Evolutionary conservation across 2,888 invertebrate species (phyloP), one percentile per base, ranked within the genome.

Genomic region (Chorisops tibialis): DNA sequence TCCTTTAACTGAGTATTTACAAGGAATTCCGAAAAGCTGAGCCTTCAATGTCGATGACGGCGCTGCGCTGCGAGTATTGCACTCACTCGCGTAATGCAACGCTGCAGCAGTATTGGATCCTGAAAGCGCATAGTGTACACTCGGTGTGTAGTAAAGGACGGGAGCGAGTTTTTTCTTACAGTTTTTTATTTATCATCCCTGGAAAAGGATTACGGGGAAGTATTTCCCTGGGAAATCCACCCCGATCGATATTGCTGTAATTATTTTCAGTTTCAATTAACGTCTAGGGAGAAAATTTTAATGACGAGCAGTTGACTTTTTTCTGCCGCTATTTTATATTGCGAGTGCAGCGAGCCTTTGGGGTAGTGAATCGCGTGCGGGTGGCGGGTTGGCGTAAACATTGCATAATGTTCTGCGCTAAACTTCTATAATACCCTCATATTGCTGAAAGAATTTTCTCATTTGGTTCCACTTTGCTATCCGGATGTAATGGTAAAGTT

Each of bases 211-310:
- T 12, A 22, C n/a, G n/a, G 12, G 56, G 30, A 16, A 39, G 51
- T 39, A 60, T 35, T 63, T 52, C 54, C 54, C 38, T 22, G 54
- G 60, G 54, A 52, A 59, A 30, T 63, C 45, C 59, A 49, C 38
- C 37, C 45, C 60, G 63, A 63, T 63, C 63, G 63, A 63, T 63
- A 61, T 16, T 56, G 51, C 63, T 61, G 59, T 63, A 63, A 63
- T 59, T 56, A 63, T 63, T 63, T 63, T 63, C 61, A 61, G 63
- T 60, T 63, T 63, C 63, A 63, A 63, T 63, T 63, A 63, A 63
- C 60, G 63, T 63, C 63, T 63, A 56, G 61, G 61, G 60, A 61
- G 63, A 43, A 63, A 60, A 63, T 63, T 61, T 63, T 63, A 63
- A 63, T 63, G 63, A 63, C 63, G 51, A 49, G 30, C 63, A 56